Evolutionary conservation across 2,888 invertebrate species (phyloP).

Genomic region (Ecliptopera silaceata): DNA sequence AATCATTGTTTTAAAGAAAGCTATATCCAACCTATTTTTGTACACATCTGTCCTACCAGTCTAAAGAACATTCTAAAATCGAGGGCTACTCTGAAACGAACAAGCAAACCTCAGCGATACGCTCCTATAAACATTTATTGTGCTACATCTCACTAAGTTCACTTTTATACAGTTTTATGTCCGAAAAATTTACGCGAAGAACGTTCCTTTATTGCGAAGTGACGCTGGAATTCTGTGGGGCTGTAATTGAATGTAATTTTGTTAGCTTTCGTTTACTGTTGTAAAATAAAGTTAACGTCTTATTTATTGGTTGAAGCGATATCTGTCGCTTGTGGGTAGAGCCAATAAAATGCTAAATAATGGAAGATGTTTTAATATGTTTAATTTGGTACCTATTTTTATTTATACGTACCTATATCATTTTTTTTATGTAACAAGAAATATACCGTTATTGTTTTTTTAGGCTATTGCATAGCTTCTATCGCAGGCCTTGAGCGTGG

Average conservation of each 20-base stretch:
- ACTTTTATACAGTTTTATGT: slow-evolving; percentile 82
- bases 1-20: too few relatives aligned
- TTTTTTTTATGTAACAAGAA: too few relatives aligned
- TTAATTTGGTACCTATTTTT: neutral
- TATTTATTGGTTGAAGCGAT: slow-evolving; percentile 77
- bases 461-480: too few relatives aligned
- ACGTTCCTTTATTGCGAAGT: slow-evolving; percentile 74
- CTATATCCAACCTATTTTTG: too few relatives aligned
- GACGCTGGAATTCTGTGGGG: slow-evolving; percentile 66
- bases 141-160: slow-evolving; percentile 80
- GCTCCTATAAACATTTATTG: slow-evolving; percentile 78
- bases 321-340: slow-evolving; percentile 44
- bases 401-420: too few relatives aligned
- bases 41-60: too few relatives aligned
- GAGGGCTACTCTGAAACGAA: slow-evolving; percentile 33
- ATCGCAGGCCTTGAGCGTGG: too few relatives aligned
- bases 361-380: neutral
- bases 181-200: slow-evolving; percentile 80
- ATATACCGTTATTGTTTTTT: too few relatives aligned
- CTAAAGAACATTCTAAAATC: neutral
- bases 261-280: slow-evolving; percentile 78
- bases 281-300: slow-evolving; percentile 82
- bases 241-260: slow-evolving; percentile 82
- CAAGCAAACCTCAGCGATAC: slow-evolving; percentile 31
- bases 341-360: slow-evolving; percentile 14